Evolutionary conservation across 1,140 invertebrate species (phyloP), one percentile per base, ranked within the genome.

Genomic region (Gonatopus flavifemur): DNA sequence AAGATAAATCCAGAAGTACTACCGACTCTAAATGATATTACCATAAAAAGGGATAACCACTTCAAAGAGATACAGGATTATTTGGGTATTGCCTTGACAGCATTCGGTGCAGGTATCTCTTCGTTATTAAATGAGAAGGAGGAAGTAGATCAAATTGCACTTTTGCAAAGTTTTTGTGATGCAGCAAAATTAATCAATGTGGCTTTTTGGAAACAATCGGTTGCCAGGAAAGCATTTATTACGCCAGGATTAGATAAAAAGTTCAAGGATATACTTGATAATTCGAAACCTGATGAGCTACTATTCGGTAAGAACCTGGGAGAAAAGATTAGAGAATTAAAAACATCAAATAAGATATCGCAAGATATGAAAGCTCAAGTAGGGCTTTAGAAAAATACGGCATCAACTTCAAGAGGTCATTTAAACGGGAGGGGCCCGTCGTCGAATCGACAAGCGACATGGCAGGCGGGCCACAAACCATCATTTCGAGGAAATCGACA

Each of bases 201-300:
- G 1, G 19, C 35, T 3, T 13, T 35, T 24, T 20, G 21, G 13
- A 39, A 52, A 40, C 16, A 52, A 28, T n/a, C n/a, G n/a, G n/a
- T n/a, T n/a, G n/a, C 32, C 15, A 35, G 49, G 10, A 51, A 38
- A 25, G 49, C 42, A 0, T 53, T 47, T 22, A 53, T 47, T 25
- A 20, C 40, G 13, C 51, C 37, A 3, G 31, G 44, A 3, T 24
- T 53, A 31, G 21, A 22, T 1, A 53, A 53, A 31, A 44, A 53
- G 10, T 31, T 19, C 13, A 24, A 30, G 20, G 13, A 36, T n/a
- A 38, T 53, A 15, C 15, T 47, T 7, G 38, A 53, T 16, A 33
- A 47, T 28, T 36, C 43, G 13, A 47, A 47, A 36, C 28, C 30
- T 20, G 44, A 41, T 20, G 44, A 41, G 18, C 36, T 47, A n/a